Base-by-base conservation (phyloP, 2,888 invertebrate species). In the Dicycla oo region DNA sequence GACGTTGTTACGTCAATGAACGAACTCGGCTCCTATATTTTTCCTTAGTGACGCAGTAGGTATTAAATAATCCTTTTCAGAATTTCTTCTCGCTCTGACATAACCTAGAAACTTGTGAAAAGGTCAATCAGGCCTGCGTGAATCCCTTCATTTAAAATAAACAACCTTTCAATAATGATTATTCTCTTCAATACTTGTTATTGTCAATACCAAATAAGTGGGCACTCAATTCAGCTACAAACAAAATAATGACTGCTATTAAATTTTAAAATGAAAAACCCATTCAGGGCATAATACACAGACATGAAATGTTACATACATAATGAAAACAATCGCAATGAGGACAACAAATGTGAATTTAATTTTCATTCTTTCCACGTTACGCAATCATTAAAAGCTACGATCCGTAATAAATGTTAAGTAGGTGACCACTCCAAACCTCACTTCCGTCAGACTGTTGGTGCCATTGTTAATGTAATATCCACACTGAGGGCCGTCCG, bases 381-480 rank as follows among this genome's bases (percentile, higher is more conserved):
- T 78, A 63, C 73, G 70, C 73, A 75, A 81, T 76, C 75, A 84
- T 75, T 81, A 78, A 83, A 78, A 63, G 73, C 80, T 78, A 57
- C 77, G 73, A 83, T 78, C 60, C 84, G 75, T 81, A 80, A 86
- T 83, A 86, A 86, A 85, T 85, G 70, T 83, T 79, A 83, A 86
- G 81, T 83, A 85, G 84, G 80, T 82, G 84, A 86, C 86, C 84
- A 80, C 84, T 81, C 86, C 78, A 69, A 73, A 75, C 64, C 75
- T 75, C 63, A 79, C 64, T 81, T 84, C 85, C 77, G 77, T 62
- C 64, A 69, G 71, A 80, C 79, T 85, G 77, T 83, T 78, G 75
- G 63, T 73, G 66, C 69, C 68, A 86, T 81, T 85, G 81, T 83
- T 86, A 88, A 87, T 86, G 73, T 86, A 80, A 82, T 82, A 82